Base-by-base conservation (phyloP, 2,797 vertebrate species). In the Typhlichthys subterraneus region DNA sequence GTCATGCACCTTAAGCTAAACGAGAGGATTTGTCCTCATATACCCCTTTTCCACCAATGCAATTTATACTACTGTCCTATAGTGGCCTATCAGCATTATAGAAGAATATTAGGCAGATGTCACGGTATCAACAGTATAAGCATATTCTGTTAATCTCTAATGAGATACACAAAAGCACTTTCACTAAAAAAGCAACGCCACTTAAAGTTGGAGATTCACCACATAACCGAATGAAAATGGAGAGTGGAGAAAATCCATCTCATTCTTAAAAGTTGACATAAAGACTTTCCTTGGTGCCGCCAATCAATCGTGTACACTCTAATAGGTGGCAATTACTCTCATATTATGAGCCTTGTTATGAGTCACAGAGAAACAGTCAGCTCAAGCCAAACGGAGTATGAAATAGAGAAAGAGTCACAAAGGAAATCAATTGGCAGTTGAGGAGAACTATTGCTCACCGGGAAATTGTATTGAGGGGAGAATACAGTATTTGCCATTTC, bases 351-450 rank as follows among this genome's bases (percentile, higher is more conserved):
- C 11, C 0, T 19, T 52, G 67, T 54, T 29, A 50, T 76, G 79
- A 84, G 61, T 75, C 65, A 77, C 2, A 14, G 14, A 8, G 59
- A 67, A 48, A 49, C 56, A 48, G 52, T 33, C 55, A 48, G 55
- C 2, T 0, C 0, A 15, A 69, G 70, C 60, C 63, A 72, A 69
- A 75, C 70, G 55, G 13, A 58, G 61, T 65, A 81, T 46, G 60
- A 69, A 57, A 81, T 74, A 59, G 51, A 73, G 63, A 49, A 2
- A 0, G 72, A 63, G 47, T 14, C 23, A 72, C 57, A 81, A 79
- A 69, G 73, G 54, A 80, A 88, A 83, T 85, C 76, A 74, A 78
- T 83, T 62, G 70, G 53, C 14, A n/a, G 62, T 71, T 52, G 62
- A 23, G 14, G 48, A 15, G 48, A 31, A 14, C 31, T 53, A 17